A percentile compares a stretch with the other conserved stretches of the same genome.
Evolutionary conservation across 1,140 invertebrate genomes (phyloP).

Genomic region (Drosophila watanabei): DNA sequence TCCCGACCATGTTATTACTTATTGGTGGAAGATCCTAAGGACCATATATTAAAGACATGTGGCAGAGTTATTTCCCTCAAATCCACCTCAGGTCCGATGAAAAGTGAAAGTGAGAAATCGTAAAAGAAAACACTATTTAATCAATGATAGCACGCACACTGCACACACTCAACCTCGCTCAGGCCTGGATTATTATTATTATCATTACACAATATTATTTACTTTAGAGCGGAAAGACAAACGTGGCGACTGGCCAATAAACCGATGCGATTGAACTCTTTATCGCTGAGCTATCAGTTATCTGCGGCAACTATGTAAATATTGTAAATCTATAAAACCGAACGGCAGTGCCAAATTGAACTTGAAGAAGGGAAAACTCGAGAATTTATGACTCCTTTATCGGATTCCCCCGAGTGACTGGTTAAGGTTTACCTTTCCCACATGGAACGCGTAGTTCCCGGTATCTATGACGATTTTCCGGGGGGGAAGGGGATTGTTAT

Average conservation of each 20-base stretch:
- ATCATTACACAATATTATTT: slow-evolving; percentile 63
- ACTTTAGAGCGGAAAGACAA: slow-evolving; percentile 39
- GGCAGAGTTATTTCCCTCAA: not conserved
- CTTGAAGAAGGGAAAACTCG: slow-evolving; percentile 17
- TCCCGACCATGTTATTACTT: slow-evolving; percentile 35
- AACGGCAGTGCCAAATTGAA: slow-evolving; percentile 69
- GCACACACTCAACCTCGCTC: slow-evolving; percentile 19
- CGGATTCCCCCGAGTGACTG: slow-evolving; percentile 36
- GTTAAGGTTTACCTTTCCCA: slow-evolving; percentile 76
- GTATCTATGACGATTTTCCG: slow-evolving; percentile 47
- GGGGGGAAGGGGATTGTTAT: slow-evolving; percentile 23
- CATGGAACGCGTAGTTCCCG: slow-evolving; percentile 39
- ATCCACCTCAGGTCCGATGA: not conserved
- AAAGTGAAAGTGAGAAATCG: slow-evolving; percentile 70
- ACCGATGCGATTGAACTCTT: slow-evolving; percentile 81
- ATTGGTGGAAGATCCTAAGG: slow-evolving; percentile 29
- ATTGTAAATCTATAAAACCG: slow-evolving; percentile 66
- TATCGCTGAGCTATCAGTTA: slow-evolving; percentile 52
- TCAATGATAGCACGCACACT: slow-evolving; percentile 36
- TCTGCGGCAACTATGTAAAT: slow-evolving; percentile 58
- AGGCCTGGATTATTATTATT: slow-evolving; percentile 55
- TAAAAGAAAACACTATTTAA: slow-evolving; percentile 48
- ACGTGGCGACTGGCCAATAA: slow-evolving; percentile 57
- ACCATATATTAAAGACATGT: not conserved
- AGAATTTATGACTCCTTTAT: slow-evolving; percentile 67